phyloP scores from a whole-genome alignment of 2,113 vertebrate species.

The Regulus satrapa region DNA sequence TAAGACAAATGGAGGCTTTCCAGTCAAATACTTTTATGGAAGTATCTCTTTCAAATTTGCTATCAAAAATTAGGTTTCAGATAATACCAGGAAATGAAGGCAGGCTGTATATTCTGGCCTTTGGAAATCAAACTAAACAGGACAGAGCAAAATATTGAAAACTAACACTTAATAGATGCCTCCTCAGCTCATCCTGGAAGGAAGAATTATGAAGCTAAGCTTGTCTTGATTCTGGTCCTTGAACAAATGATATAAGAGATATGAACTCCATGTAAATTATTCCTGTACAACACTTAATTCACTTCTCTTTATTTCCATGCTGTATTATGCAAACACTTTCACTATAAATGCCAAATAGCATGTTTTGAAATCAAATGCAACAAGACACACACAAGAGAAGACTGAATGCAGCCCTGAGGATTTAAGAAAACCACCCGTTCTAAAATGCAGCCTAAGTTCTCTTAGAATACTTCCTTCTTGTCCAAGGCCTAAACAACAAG shows the following conservation, averaged over 20 bases:
- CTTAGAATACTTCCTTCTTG: not conserved
- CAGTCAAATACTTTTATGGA: not conserved
- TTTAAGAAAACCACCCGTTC: not conserved
- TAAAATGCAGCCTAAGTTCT: not conserved
- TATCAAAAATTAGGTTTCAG: not conserved
- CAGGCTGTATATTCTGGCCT: not conserved
- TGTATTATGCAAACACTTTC: not conserved
- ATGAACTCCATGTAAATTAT: not conserved
- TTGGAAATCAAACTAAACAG: not conserved
- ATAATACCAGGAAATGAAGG: not conserved
- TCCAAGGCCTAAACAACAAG: not conserved
- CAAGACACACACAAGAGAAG: not conserved
- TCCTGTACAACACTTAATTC: not conserved
- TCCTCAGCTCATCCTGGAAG: not conserved
- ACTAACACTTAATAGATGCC: not conserved
- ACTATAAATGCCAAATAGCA: not conserved
- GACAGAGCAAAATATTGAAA: not conserved
- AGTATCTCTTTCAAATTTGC: not conserved
- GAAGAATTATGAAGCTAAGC: not conserved
- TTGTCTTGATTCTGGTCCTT: not conserved
- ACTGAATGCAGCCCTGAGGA: not conserved
- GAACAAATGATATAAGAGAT: not conserved
- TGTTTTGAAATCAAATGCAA: slow-evolving; percentile 11
- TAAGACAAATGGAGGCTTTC: not conserved
- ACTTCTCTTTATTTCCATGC: slow-evolving; percentile 22